Base-by-base conservation (phyloP, 2,797 vertebrate species). In the Hypotaenidia philippensis region DNA sequence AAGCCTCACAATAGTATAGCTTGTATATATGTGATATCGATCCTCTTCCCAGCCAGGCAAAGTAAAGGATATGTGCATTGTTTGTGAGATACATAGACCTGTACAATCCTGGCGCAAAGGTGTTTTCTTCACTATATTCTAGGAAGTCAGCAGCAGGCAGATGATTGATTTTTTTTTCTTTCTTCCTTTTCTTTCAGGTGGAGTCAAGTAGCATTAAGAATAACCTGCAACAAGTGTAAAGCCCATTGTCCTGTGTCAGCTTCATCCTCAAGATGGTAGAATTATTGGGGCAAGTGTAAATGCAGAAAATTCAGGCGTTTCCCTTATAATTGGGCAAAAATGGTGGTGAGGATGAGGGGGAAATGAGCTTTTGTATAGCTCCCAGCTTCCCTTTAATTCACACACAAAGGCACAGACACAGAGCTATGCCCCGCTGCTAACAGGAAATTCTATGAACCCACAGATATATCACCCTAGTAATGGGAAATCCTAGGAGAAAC, bases 181-280 rank as follows among this genome's bases (percentile, higher is more conserved):
- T 85, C 59, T 68, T 56, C 34, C 8, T 90, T 93, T 92, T 79
- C 38, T 93, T 95, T 92, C 57, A 57, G 13, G 11, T 59, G 47
- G 20, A 71, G 17, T 57, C 1, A 1, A 71, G 20, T 32, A 92
- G 13, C 71, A 69, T 89, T 89, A 87, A 87, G 50, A 87, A 69
- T 81, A 94, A 63, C 36, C 31, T 59, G n/a, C 87, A 90, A 92
- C 53, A 89, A 87, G 61, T 36, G 53, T 55, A 85, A 91, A 87
- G 31, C 23, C 22, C 44, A 34, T 78, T 93, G 47, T 75, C 16
- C 36, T n/a, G 52, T 29, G 36, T 75, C 60, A 87, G 31, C 36
- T 90, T 93, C 74, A 44, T 57, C n/a, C 71, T 71, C n/a, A 38
- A 18, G 53, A 47, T 69, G 36, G 64, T 61, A 71, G 79, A 87